Percentiles rank a stretch among this genome's conserved stretches.
Conservation (phyloP, 2,113 vertebrate genomes). For the Channa maculata region DNA sequence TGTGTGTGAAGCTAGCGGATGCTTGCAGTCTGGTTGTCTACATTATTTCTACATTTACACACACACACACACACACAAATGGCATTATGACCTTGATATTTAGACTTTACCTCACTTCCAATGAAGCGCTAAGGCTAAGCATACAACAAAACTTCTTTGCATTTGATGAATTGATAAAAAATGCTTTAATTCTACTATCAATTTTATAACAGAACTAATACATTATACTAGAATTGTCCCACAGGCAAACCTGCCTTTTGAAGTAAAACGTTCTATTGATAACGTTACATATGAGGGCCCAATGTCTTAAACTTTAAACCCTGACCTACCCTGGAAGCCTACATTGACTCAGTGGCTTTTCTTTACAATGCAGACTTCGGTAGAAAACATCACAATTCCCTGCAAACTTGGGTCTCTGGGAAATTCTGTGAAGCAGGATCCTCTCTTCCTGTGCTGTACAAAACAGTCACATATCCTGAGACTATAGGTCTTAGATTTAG, state of each 20-base stretch:
- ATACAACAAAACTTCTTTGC: not conserved
- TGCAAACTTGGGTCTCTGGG: not conserved
- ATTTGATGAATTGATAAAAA: not conserved
- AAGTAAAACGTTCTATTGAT: no score
- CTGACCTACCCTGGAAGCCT: not conserved
- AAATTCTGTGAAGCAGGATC: slow-evolving; percentile 16
- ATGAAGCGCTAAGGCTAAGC: not conserved
- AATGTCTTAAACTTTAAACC: not conserved
- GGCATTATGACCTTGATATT: no score
- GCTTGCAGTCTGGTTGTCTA: not conserved
- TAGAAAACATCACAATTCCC: not conserved
- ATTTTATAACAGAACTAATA: no score
- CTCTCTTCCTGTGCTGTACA: slow-evolving; percentile 9
- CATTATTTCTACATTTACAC: not conserved
- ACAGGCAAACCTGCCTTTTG: no score
- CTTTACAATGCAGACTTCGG: not conserved
- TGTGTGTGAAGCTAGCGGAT: not conserved
- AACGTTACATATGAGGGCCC: no score
- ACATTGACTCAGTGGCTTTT: not conserved
- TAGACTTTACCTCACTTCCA: no score
- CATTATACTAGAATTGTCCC: no score
- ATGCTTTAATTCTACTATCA: no score
- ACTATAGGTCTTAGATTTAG: slow-evolving; percentile 26
- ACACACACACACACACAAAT: no score
- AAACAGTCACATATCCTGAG: slow-evolving; percentile 23